Conservation (phyloP, 2,797 vertebrate genomes). For the Sebastes miniatus region DNA sequence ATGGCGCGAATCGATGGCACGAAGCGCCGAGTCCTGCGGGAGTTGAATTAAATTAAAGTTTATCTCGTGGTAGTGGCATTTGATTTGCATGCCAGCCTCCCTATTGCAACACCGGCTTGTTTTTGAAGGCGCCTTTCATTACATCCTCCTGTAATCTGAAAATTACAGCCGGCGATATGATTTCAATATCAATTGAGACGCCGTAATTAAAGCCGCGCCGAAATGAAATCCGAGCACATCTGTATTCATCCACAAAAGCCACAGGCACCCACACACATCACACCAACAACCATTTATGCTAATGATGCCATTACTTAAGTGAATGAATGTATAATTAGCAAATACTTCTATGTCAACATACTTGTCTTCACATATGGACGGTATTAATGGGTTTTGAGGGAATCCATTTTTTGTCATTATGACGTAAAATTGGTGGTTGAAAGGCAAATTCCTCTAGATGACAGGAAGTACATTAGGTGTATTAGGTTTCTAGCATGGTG, state of each 20-base stretch:
- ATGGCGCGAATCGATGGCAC: slow-evolving; percentile 44
- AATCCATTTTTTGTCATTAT: slow-evolving; percentile 33
- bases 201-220: background rate
- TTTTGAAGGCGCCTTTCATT: slow-evolving; percentile 13
- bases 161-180: slow-evolving; percentile 11
- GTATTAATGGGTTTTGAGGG: slow-evolving; percentile 2
- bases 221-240: slow-evolving; percentile 9
- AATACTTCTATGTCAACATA: slow-evolving; percentile 19
- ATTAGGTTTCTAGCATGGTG: background rate
- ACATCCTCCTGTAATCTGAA: slow-evolving; percentile 15
- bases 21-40: slow-evolving; percentile 4
- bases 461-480: background rate
- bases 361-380: slow-evolving; percentile 20
- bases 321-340: slow-evolving; percentile 52
- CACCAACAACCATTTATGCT: background rate
- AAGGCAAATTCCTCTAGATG: slow-evolving; percentile 8
- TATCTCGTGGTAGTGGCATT: slow-evolving; percentile 32
- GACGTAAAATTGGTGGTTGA: slow-evolving; percentile 5
- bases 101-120: background rate
- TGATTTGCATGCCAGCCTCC: slow-evolving; percentile 27
- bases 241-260: background rate
- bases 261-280: background rate
- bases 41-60: slow-evolving; percentile 54
- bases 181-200: slow-evolving; percentile 11
- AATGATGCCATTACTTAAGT: slow-evolving; percentile 44